phyloP scores from a whole-genome alignment of 2,888 invertebrate species.

The Diarsia dahlii region DNA sequence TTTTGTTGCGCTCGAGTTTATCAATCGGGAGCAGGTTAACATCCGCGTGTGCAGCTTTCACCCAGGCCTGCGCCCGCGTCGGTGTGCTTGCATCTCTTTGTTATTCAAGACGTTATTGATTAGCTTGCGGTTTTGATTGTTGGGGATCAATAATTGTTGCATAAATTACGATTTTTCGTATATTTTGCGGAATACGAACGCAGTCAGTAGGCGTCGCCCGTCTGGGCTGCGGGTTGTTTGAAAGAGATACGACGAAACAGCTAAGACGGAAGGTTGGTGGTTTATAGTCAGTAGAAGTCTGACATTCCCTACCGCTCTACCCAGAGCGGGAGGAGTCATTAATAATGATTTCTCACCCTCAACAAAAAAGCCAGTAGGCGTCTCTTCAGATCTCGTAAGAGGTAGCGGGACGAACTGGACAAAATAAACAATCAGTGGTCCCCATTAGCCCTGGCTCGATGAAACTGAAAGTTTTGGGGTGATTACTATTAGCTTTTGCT shows the following conservation, averaged over 20 bases:
- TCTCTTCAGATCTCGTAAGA: no score
- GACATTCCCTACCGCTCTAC: no score
- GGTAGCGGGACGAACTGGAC: neutral
- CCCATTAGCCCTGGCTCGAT: neutral
- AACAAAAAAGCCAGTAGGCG: no score
- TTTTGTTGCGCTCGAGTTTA: slow-evolving; percentile 70
- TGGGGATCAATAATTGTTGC: slow-evolving; percentile 1
- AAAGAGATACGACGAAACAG: no score
- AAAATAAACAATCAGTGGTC: neutral
- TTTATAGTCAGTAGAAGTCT: no score
- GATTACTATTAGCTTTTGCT: neutral
- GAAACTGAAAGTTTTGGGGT: no score
- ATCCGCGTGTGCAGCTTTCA: slow-evolving; percentile 78
- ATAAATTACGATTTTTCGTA: neutral
- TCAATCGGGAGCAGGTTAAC: slow-evolving; percentile 74
- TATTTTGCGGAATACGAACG: no score
- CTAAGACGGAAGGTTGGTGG: no score
- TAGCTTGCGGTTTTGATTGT: neutral
- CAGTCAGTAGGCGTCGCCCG: neutral
- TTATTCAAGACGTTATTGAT: slow-evolving; percentile 47
- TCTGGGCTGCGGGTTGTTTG: no score
- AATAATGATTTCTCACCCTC: no score
- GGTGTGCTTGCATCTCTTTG: slow-evolving; percentile 61
- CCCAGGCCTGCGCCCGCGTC: slow-evolving; percentile 53
- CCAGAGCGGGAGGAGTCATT: no score